Evolutionary conservation across 2,888 invertebrate genomes (phyloP).

Genomic region (Hecatera dysodea): DNA sequence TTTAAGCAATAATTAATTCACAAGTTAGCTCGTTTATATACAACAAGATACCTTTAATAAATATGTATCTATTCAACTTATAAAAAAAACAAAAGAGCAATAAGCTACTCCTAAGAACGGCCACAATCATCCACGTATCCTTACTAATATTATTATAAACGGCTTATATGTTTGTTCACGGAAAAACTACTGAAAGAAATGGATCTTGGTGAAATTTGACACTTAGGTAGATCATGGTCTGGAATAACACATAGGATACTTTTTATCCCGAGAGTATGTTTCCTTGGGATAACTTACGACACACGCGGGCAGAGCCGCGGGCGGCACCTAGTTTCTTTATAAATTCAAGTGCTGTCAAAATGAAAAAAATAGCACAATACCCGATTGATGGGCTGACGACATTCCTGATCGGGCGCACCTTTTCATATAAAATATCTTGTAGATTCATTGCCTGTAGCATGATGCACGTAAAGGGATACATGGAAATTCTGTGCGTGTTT

Average conservation of each 20-base stretch:
- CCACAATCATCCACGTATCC: slow-evolving; percentile 31
- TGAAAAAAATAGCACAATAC: slow-evolving; percentile 59
- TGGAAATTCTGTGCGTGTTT: slow-evolving; percentile 22
- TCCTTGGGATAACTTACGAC: too few species aligned
- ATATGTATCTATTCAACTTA: slow-evolving; percentile 12
- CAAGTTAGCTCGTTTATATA: background rate
- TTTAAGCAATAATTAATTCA: slow-evolving; percentile 2
- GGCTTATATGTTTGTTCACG: too few species aligned
- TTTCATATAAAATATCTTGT: slow-evolving; percentile 51
- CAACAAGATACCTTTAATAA: slow-evolving; percentile 19
- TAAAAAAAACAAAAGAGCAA: slow-evolving; percentile 33
- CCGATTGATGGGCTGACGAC: slow-evolving; percentile 59
- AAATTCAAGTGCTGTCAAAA: slow-evolving; percentile 54
- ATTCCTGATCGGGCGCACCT: slow-evolving; percentile 49
- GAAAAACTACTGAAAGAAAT: too few species aligned
- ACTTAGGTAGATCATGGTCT: too few species aligned
- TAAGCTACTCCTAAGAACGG: slow-evolving; percentile 10
- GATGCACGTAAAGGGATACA: slow-evolving; percentile 39
- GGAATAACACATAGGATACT: too few species aligned
- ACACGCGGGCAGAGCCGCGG: too few species aligned
- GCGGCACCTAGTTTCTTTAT: too few species aligned
- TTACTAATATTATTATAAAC: too few species aligned
- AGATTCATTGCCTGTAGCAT: slow-evolving; percentile 33
- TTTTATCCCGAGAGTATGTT: too few species aligned
- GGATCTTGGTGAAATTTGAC: too few species aligned